Percentiles rank a stretch among this genome's conserved stretches.
Evolutionary conservation across 2,113 vertebrate species (phyloP).

Genomic region (Ceratotherium simum): DNA sequence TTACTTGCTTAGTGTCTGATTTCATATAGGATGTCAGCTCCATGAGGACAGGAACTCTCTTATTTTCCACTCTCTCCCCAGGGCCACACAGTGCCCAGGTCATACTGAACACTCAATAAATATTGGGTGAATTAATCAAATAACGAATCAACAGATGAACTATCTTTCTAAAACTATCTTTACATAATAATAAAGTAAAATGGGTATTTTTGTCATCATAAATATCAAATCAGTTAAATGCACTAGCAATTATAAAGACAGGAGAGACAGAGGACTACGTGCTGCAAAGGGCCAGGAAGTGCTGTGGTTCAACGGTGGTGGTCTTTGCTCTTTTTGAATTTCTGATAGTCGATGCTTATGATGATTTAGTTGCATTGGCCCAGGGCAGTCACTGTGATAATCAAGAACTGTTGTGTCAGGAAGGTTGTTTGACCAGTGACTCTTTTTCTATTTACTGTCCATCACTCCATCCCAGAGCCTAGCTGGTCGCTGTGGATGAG

Average conservation of each 20-base stretch:
- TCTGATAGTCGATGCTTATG: not conserved
- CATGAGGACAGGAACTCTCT: not conserved
- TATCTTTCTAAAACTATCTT: conserved; percentile 31
- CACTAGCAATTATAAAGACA: not conserved
- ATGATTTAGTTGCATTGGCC: not conserved
- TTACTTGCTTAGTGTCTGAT: not conserved
- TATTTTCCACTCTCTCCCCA: not conserved
- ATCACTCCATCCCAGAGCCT: not conserved
- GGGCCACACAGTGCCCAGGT: not conserved
- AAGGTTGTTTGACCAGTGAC: not conserved
- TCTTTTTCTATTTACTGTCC: not conserved
- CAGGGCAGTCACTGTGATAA: not conserved
- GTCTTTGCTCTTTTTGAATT: not conserved
- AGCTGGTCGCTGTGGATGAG: not conserved
- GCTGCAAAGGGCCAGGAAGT: not conserved
- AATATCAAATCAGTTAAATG: not conserved
- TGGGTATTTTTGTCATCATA: not conserved
- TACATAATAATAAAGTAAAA: conserved; percentile 14
- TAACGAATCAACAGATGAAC: conserved; percentile 1
- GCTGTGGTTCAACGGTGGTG: not conserved
- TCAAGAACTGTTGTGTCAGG: not conserved
- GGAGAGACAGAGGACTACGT: not conserved
- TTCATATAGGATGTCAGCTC: not conserved
- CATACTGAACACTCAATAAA: not conserved
- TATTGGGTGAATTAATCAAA: not conserved